Percentiles rank a stretch among this genome's conserved stretches.
Evolutionary conservation across 2,113 vertebrate genomes (phyloP).

Genomic region (Cyphomyrus discorhynchus): DNA sequence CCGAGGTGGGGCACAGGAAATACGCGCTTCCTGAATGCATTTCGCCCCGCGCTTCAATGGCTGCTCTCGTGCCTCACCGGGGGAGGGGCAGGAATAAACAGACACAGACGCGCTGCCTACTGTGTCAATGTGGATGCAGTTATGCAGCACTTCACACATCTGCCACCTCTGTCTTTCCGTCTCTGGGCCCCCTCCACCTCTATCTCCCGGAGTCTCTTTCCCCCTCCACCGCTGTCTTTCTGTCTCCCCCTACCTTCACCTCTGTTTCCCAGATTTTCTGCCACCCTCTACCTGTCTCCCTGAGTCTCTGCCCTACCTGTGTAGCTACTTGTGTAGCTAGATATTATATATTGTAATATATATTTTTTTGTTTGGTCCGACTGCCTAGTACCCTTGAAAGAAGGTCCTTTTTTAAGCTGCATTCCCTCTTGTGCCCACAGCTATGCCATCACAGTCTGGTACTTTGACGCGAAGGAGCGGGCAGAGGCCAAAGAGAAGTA

Average conservation of each 20-base stretch:
- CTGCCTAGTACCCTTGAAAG: background rate
- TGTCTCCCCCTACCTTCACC: background rate
- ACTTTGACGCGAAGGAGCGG: slow-evolving; percentile 87
- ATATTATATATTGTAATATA: background rate
- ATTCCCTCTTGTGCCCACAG: slow-evolving; percentile 46
- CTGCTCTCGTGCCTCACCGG: slow-evolving; percentile 43
- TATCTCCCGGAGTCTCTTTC: background rate
- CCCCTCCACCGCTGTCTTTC: background rate
- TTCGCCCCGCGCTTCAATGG: slow-evolving; percentile 48
- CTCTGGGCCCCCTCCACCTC: background rate
- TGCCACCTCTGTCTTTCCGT: background rate
- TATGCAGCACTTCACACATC: background rate
- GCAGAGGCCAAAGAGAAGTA: slow-evolving; percentile 82
- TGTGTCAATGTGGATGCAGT: background rate
- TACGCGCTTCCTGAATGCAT: slow-evolving; percentile 58
- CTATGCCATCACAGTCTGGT: slow-evolving; percentile 91
- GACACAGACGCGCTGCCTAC: slow-evolving; percentile 14
- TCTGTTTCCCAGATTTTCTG: background rate
- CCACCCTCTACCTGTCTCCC: background rate
- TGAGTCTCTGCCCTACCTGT: background rate
- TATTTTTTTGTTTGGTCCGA: background rate
- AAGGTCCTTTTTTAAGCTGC: background rate
- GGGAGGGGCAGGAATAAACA: slow-evolving; percentile 57
- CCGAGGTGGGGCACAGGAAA: slow-evolving; percentile 57
- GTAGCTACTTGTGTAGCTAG: background rate